These are phyloP conservation scores for Corvus hawaiiensis DNA, from an alignment of 2,113 vertebrate species.

Conservation along the genomic window DNA sequence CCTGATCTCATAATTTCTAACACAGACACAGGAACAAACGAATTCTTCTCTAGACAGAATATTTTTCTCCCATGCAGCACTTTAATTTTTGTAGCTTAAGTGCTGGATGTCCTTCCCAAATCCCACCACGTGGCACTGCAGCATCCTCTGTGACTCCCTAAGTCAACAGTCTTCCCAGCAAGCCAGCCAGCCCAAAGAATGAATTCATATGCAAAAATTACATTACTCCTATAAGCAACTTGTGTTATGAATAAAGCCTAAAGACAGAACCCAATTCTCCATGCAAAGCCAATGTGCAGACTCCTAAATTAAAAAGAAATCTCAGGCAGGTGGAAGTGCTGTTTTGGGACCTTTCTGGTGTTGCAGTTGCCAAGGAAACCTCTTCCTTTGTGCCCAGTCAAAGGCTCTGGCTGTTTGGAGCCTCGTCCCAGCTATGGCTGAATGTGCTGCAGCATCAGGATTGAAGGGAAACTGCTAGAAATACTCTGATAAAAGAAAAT, in stretches of 20 bases:
- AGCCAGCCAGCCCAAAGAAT: not conserved
- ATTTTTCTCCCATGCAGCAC: not conserved
- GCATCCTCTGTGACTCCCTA: not conserved
- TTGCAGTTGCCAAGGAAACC: slow-evolving; percentile 64
- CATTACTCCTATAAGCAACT: slow-evolving; percentile 20
- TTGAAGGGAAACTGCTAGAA: slow-evolving; percentile 7
- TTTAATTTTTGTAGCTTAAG: not conserved
- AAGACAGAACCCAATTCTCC: slow-evolving; percentile 22
- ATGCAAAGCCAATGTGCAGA: not conserved
- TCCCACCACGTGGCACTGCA: not conserved
- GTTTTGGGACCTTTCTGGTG: slow-evolving; percentile 14
- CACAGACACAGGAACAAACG: not conserved
- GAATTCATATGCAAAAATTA: slow-evolving; percentile 5
- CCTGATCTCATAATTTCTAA: not conserved
- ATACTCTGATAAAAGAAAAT: not conserved
- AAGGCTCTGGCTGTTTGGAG: slow-evolving; percentile 49
- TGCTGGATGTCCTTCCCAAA: not conserved
- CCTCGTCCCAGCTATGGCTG: slow-evolving; percentile 25
- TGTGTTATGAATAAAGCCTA: slow-evolving; percentile 7
- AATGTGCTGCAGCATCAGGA: not conserved
- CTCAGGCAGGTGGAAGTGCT: slow-evolving; percentile 34
- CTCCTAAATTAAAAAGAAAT: slow-evolving; percentile 57
- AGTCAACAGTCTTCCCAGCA: not conserved
- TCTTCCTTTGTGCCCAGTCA: slow-evolving; percentile 53
- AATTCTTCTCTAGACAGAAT: not conserved